Percentiles rank a stretch among this genome's conserved stretches.
Conservation (phyloP, 2,888 invertebrate species). For the Stramonita haemastoma region DNA sequence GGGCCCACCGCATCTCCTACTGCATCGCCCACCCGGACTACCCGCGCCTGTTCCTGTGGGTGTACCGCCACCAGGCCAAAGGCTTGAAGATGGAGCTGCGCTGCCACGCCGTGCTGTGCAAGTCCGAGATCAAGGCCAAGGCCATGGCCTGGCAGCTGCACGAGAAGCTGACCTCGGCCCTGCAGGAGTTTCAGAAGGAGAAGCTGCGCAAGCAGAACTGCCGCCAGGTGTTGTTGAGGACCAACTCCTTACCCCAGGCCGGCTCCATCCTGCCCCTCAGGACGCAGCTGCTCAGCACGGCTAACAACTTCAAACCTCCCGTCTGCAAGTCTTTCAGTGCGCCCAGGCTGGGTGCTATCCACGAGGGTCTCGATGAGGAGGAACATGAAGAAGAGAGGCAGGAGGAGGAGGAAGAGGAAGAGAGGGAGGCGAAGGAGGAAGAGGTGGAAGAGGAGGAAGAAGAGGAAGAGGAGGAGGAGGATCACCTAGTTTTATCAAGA, state of each 20-base stretch:
- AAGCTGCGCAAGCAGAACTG: constrained; percentile 97
- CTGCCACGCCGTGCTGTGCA: constrained; percentile 97
- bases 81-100: constrained; percentile 96
- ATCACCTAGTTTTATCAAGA: not conserved
- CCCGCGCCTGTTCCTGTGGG: constrained; percentile 83
- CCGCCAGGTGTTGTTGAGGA: constrained; percentile 85
- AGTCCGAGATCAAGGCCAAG: constrained; percentile 89
- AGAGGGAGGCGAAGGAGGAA: constrained; percentile 85
- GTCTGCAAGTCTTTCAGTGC: constrained; percentile 97
- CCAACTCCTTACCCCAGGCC: constrained; percentile 63
- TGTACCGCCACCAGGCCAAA: constrained; percentile 95
- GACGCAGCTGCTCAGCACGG: constrained; percentile 87
- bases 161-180: constrained; percentile 83
- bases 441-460: constrained; percentile 47
- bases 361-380: constrained; percentile 66
- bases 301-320: constrained; percentile 92
- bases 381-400: constrained; percentile 49
- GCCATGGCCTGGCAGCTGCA: constrained; percentile 82
- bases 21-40: constrained; percentile 94
- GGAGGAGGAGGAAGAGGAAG: constrained; percentile 12
- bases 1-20: constrained; percentile 97
- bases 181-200: constrained; percentile 96
- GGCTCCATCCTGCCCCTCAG: constrained; percentile 71
- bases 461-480: not conserved
- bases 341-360: constrained; percentile 94